Conservation (phyloP, 2,888 invertebrate genomes). For the Seira sanloemensis region DNA sequence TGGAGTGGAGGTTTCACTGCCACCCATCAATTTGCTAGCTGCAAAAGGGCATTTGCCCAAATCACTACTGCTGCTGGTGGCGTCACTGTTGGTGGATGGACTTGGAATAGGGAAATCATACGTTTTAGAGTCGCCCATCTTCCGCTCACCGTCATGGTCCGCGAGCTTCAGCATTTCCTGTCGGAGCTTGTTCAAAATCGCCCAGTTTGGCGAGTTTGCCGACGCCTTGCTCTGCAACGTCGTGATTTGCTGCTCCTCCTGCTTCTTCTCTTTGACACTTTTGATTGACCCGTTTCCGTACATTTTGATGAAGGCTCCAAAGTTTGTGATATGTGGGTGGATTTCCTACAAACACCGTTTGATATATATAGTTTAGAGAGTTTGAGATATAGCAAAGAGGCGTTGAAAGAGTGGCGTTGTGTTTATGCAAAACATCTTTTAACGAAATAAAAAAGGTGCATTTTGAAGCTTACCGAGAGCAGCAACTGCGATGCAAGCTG, state of each 20-base stretch:
- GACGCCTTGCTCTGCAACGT: conserved; percentile 91
- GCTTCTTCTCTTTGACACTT: conserved; percentile 93
- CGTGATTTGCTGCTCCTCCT: conserved; percentile 94
- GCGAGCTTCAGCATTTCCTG: conserved; percentile 87
- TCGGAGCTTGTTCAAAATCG: conserved; percentile 89
- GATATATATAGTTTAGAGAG: no score
- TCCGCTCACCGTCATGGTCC: neutral
- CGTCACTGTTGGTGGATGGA: no score
- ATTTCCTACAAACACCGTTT: conserved; percentile 84
- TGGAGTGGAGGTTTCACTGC: no score
- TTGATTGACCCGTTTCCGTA: conserved; percentile 95
- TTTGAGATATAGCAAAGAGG: no score
- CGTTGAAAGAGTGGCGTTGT: no score
- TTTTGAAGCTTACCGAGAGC: conserved; percentile 68
- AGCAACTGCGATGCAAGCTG: conserved; percentile 93
- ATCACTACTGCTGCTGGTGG: neutral
- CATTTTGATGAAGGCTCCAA: conserved; percentile 94
- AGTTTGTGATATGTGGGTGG: conserved; percentile 95
- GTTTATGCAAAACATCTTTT: neutral
- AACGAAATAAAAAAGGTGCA: neutral
- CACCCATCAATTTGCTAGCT: no score
- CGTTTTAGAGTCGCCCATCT: no score
- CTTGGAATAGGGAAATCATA: no score
- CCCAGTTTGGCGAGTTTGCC: conserved; percentile 93
- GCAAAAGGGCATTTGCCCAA: neutral